phyloP scores from a whole-genome alignment of 2,888 invertebrate species.

The Drosophila imparisetae region DNA sequence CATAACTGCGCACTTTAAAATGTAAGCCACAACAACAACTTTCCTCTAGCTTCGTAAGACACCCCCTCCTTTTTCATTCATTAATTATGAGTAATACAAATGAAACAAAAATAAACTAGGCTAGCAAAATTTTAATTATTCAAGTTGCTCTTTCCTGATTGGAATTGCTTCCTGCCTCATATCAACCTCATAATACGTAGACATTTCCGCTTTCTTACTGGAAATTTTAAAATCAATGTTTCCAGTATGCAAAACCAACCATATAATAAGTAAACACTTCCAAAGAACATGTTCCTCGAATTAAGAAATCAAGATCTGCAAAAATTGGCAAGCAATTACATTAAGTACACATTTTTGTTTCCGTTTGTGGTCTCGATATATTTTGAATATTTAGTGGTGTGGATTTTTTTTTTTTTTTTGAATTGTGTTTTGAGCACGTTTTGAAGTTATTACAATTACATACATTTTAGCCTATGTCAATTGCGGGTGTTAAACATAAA shows the following conservation, averaged over 20 bases:
- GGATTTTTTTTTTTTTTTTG: conserved; percentile 14
- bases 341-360: not conserved
- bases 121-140: not conserved
- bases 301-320: not conserved
- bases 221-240: not conserved
- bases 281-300: not conserved
- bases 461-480: conserved; percentile 52
- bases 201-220: not conserved
- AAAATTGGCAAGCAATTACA: not conserved
- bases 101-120: not conserved
- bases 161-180: not conserved
- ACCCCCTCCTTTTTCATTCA: not conserved
- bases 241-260: too few species aligned
- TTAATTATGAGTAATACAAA: not conserved
- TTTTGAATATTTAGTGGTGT: conserved; percentile 35
- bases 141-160: not conserved
- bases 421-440: conserved; percentile 63
- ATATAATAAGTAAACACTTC: not conserved
- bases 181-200: not conserved
- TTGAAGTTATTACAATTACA: conserved; percentile 52
- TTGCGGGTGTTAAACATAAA: conserved; percentile 66
- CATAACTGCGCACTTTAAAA: conserved; percentile 11
- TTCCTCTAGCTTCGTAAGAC: not conserved
- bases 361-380: conserved; percentile 40
- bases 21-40: conserved; percentile 5